Evolutionary conservation across 64 coral and sea anemone genomes (phyloP), one percentile per base, ranked within the genome.

Genomic region (Actinia tenebrosa): DNA sequence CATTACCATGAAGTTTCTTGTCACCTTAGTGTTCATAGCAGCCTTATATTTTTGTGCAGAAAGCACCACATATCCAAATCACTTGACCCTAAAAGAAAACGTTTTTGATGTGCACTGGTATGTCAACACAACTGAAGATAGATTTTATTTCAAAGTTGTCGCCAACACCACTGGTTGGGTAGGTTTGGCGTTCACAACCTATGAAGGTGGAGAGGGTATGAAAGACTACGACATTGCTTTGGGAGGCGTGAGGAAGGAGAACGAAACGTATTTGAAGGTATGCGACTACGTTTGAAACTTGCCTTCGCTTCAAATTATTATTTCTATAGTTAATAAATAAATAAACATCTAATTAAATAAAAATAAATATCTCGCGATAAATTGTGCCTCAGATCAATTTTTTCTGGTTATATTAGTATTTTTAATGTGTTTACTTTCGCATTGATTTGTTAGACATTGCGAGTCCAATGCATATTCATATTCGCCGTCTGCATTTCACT

Each of bases 121-220:
- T 46, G 77, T 79, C 43, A 68, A 91, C 64, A 52, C 84, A 11
- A 81, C 44, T 30, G 59, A 87, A 26, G 47, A 83, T 2, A 87
- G 23, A 20, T 45, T 91, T 52, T 87, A 91, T 79, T 91, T 91
- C 44, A 91, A 91, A 23, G 44, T 82, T 4, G 89, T 80, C 9
- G 89, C 63, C 20, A 60, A 22, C 1, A 82, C 77, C 2, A 82
- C 44, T 60, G 89, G 89, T n/a, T 91, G 85, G 85, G 89, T 69
- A 59, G 89, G 25, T 16, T 59, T 91, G 2, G 89, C 84, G 22
- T 64, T 87, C 77, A 87, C 89, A 15, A 16, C 77, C 56, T 59
- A 91, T 25, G 25, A 80, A 16, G 5, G n/a, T 0, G 46, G 2
- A 26, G 5, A 25, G 3, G 58, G 7, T 43, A 91, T 91, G 89